Evolutionary conservation across 2,888 invertebrate genomes (phyloP).

Genomic region (Archips xylosteana): DNA sequence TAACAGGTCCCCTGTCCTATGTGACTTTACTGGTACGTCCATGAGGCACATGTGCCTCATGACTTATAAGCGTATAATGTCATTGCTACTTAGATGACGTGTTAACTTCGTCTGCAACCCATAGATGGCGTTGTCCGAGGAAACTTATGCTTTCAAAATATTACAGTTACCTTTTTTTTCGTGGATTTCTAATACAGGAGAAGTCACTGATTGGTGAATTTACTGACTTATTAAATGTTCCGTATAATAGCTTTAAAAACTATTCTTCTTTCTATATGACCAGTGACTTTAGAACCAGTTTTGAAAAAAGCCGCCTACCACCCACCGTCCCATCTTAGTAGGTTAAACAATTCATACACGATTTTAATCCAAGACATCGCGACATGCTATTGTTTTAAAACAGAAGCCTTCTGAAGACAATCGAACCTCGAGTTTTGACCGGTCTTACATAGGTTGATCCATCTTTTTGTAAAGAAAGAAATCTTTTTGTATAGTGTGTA

Average conservation of each 20-base stretch:
- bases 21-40: too few species aligned
- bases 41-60: too few species aligned
- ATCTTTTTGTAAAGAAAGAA: not conserved
- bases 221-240: not conserved
- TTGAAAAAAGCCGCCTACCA: slow-evolving; percentile 9
- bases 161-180: too few species aligned
- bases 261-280: not conserved
- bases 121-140: too few species aligned
- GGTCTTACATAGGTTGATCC: slow-evolving; percentile 13
- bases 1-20: too few species aligned
- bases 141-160: too few species aligned
- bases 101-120: too few species aligned
- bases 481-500: too few species aligned
- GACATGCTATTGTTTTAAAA: slow-evolving; percentile 20
- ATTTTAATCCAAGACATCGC: slow-evolving; percentile 18
- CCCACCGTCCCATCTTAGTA: slow-evolving; percentile 7
- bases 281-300: not conserved
- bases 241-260: not conserved
- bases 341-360: slow-evolving; percentile 24
- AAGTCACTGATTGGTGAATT: too few species aligned
- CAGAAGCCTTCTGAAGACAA: slow-evolving; percentile 13
- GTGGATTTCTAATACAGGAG: too few species aligned
- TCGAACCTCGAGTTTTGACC: slow-evolving; percentile 20
- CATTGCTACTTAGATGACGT: too few species aligned
- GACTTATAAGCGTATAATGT: too few species aligned